These are phyloP conservation scores for Papilio dardanus DNA, from an alignment of 1,140 invertebrate genomes.

Conservation along the genomic window DNA sequence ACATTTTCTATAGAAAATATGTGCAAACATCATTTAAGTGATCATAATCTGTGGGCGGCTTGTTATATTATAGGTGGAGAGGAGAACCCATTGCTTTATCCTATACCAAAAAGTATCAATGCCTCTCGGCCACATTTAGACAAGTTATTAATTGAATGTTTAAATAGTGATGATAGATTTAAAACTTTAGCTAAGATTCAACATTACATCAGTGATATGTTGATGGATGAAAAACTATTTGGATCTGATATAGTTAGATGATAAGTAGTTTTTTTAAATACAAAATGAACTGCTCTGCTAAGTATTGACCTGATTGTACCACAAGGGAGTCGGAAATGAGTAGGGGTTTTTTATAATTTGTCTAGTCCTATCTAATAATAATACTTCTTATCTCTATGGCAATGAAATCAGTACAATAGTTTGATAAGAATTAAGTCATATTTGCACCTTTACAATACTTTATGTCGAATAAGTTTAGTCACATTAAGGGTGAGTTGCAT, in stretches of 20 bases:
- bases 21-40: slow-evolving; percentile 74
- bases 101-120: slow-evolving; percentile 67
- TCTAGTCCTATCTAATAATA: not conserved
- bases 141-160: slow-evolving; percentile 58
- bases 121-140: slow-evolving; percentile 61
- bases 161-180: slow-evolving; percentile 69
- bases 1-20: slow-evolving; percentile 73
- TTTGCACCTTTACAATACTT: not conserved
- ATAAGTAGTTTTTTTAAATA: slow-evolving; percentile 40
- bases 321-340: not conserved
- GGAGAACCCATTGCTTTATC: slow-evolving; percentile 65
- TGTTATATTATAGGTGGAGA: slow-evolving; percentile 71
- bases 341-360: not conserved
- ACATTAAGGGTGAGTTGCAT: too few species aligned
- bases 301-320: not conserved
- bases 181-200: slow-evolving; percentile 64
- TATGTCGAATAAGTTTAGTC: not conserved
- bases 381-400: not conserved
- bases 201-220: slow-evolving; percentile 67
- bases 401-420: slow-evolving; percentile 4
- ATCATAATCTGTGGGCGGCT: slow-evolving; percentile 75
- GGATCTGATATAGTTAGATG: slow-evolving; percentile 55
- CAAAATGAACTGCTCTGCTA: not conserved
- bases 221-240: slow-evolving; percentile 62
- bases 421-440: not conserved